Evolutionary conservation across 2,113 vertebrate species (phyloP), one percentile per base, ranked within the genome.

Genomic region (Lophius piscatorius): DNA sequence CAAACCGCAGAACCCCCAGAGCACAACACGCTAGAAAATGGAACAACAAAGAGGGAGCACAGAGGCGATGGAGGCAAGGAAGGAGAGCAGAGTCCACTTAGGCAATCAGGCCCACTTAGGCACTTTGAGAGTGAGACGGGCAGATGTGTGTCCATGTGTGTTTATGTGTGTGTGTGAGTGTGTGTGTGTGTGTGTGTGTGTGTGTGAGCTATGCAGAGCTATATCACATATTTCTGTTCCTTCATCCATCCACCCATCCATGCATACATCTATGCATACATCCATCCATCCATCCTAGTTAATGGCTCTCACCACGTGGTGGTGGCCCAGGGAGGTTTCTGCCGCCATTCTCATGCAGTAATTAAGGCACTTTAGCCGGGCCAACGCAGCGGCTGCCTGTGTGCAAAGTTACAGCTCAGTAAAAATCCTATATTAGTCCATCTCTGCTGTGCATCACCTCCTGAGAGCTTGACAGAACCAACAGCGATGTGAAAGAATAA

Each of bases 101-200:
- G 84, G 83, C 86, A 90, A 89, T 90, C 89, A 87, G 76, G 55
- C 62, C 79, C 89, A 90, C 85, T 91, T 85, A 87, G 83, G 84
- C 79, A 76, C 83, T 83, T 75, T 81, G 58, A 71, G 79, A 82
- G 78, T 69, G 75, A 70, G 69, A 59, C 65, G 74, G 65, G 64
- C 50, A 54, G 46, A 50, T 42, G 55, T 33, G 61, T 70, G 60
- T 52, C 16, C 34, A 35, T 46, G 36, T 64, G 26, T 42, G 54
- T 46, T 46, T 58, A 22, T 20, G 46, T 44, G 48, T 49, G 41
- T 23, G 21, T 66, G 56, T 36, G 21, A 24, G 52, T 28, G 23
- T n/a, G 47, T 33, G 56, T 44, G 18, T 36, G 26, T 28, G 26
- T 28, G n/a, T n/a, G n/a, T n/a, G n/a, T n/a, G n/a, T n/a, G n/a